phyloP scores from a whole-genome alignment of 2,113 vertebrate species.

The Blennius ocellaris region DNA sequence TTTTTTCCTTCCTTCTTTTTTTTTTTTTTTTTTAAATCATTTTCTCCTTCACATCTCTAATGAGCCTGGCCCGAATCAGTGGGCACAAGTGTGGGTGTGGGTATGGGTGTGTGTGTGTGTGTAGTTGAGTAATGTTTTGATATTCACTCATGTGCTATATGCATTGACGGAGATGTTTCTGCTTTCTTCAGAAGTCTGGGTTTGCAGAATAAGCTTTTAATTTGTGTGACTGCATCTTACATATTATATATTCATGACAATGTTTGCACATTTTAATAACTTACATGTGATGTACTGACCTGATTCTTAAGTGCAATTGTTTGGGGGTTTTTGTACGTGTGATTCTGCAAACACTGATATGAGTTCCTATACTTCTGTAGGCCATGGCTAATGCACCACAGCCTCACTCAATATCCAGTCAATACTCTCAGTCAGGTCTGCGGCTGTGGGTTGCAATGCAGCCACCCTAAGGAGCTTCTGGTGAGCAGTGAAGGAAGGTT shows the following conservation, averaged over 20 bases:
- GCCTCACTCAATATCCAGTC: slow-evolving; percentile 45
- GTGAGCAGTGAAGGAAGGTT: slow-evolving; percentile 44
- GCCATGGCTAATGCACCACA: slow-evolving; percentile 1
- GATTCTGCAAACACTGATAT: background rate
- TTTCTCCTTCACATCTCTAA: slow-evolving; percentile 72
- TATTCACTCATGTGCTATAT: background rate
- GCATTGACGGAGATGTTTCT: background rate
- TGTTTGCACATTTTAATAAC: background rate
- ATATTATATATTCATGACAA: too few species aligned
- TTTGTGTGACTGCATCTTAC: too few species aligned
- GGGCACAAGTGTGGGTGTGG: slow-evolving; percentile 23
- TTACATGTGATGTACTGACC: background rate
- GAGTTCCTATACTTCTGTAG: slow-evolving; percentile 17
- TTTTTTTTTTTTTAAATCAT: slow-evolving; percentile 59
- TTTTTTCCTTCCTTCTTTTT: too few species aligned
- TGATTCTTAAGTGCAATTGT: background rate
- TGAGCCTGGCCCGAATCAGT: slow-evolving; percentile 53
- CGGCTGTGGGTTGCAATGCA: slow-evolving; percentile 30
- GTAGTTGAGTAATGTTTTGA: slow-evolving; percentile 9
- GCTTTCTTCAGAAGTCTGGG: too few species aligned
- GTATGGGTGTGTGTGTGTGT: slow-evolving; percentile 12
- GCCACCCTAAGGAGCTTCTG: slow-evolving; percentile 44
- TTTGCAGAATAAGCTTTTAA: too few species aligned
- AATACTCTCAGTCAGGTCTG: slow-evolving; percentile 32
- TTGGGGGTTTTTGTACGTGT: background rate